Evolutionary conservation across 2,797 vertebrate genomes (phyloP), one percentile per base, ranked within the genome.

Genomic region (Tragopan temminckii): DNA sequence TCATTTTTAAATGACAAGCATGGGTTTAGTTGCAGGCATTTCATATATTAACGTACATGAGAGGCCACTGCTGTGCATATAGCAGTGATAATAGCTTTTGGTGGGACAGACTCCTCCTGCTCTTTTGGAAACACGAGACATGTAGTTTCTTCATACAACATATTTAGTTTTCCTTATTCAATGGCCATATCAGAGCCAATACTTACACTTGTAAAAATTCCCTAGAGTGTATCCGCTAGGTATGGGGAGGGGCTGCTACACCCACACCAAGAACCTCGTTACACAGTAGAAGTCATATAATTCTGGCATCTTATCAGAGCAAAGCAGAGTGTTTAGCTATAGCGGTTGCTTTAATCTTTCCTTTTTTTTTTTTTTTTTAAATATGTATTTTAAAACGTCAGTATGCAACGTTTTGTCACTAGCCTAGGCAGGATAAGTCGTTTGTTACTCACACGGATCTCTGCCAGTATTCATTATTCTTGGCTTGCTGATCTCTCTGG

Each of bases 251-350:
- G 82, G 92, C 74, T 88, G 94, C 63, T 95, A 94, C 90, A 0
- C 95, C 96, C 74, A 92, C 94, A 81, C 4, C 1, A 79, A 88
- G 81, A 93, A 79, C 92, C 79, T 82, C 85, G 92, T 85, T 93
- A 57, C 89, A 57, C 63, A 66, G 90, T 29, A 93, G 66, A 94
- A 93, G 89, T 92, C 94, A 38, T 95, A 20, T 48, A 90, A 80
- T 92, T 81, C 85, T 96, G 95, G 95, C 94, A 91, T 86, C 82
- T 95, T 93, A 96, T 93, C 93, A 94, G 85, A 96, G 80, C 67
- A 89, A 95, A 76, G 77, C 46, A 76, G 93, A 53, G 45, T 92
- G 81, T 72, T 95, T 89, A 90, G 79, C 76, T 91, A 20, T 12
- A 89, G 94, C 0, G 69, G 94, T 93, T 95, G 76, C 94, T 96